Evolutionary conservation across 2,888 invertebrate species (phyloP), one percentile per base, ranked within the genome.

Genomic region (Lochmaea crataegi): DNA sequence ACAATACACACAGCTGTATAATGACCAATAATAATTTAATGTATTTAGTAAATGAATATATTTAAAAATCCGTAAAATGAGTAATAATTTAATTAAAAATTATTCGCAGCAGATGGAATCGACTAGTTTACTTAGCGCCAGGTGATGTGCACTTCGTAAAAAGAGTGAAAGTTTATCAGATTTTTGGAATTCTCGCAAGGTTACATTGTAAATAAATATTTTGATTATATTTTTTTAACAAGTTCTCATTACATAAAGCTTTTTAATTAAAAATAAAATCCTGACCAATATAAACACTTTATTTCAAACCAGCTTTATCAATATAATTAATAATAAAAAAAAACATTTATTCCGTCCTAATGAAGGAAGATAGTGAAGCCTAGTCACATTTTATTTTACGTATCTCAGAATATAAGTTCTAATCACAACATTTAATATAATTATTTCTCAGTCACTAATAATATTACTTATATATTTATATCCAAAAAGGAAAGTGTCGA

Each of bases 71-170:
- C 61, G 51, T 51, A 48, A 68, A 64, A 41, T 61, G 22, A 38
- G 60, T 68, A 68, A 63, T 68, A 68, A 68, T 61, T 68, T 68
- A 51, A 68, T 68, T 68, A 68, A 68, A 61, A 61, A 61, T 68
- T n/a, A 68, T 61, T n/a, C 48, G 1, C 16, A 68, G 68, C 68
- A 68, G 68, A 61, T 68, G 68, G n/a, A 11, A 53, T 14, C 18
- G 7, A 68, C 68, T 38, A 61, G 68, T 38, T 14, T 18, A 22
- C n/a, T 48, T 48, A 26, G 58, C 32, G 22, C 58, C 58, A 58
- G 45, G 45, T 45, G 45, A 16, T 56, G 22, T 56, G 14, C 10
- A 56, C 22, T 9, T 5, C 9, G 1, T 5, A 11, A 22, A 22
- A 9, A 3, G 3, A 26, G 58, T 58, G 32, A 22, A 58, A 58